A percentile compares a stretch with the other conserved stretches of the same genome.
These are phyloP conservation scores for Corythoichthys haematopterus DNA, from an alignment of 2,113 vertebrate species.

Conservation along the genomic window DNA sequence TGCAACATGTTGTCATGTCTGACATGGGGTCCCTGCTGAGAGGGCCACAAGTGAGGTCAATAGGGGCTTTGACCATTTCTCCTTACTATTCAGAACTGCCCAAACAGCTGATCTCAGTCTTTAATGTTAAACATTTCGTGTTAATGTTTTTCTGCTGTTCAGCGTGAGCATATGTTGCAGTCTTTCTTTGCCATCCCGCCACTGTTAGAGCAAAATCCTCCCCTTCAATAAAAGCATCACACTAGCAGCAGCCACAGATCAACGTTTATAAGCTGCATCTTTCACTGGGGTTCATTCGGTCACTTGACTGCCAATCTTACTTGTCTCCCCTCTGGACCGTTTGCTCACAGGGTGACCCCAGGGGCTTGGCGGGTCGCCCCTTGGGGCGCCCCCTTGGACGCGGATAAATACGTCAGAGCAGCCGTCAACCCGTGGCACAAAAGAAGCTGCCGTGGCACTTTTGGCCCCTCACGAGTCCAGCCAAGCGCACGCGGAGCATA, in stretches of 20 bases:
- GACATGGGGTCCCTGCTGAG: conserved; percentile 77
- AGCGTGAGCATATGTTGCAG: not conserved
- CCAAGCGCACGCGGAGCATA: conserved; percentile 88
- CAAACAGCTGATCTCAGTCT: not conserved
- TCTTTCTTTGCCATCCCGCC: conserved; percentile 5
- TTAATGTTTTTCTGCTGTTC: conserved; percentile 20
- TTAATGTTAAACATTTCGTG: not conserved
- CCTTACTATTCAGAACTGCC: conserved; percentile 1
- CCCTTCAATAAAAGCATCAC: conserved; percentile 18
- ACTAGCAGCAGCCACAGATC: conserved; percentile 20
- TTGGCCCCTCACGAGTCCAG: conserved; percentile 77
- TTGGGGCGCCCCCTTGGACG: conserved; percentile 72
- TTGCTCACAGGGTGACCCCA: conserved; percentile 79
- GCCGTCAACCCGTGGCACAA: conserved; percentile 77
- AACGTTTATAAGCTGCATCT: conserved; percentile 20
- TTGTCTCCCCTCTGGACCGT: conserved; percentile 85
- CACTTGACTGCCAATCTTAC: conserved; percentile 62
- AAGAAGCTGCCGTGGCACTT: conserved; percentile 72
- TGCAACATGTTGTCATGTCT: conserved; percentile 64
- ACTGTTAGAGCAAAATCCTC: not conserved
- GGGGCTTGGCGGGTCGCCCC: conserved; percentile 79
- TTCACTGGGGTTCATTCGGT: conserved; percentile 13
- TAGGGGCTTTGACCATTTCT: conserved; percentile 53
- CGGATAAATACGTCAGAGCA: conserved; percentile 74
- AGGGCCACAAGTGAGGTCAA: conserved; percentile 72